These are phyloP conservation scores for Litoditis marina DNA, from an alignment of 2,888 invertebrate genomes.

Conservation along the genomic window DNA sequence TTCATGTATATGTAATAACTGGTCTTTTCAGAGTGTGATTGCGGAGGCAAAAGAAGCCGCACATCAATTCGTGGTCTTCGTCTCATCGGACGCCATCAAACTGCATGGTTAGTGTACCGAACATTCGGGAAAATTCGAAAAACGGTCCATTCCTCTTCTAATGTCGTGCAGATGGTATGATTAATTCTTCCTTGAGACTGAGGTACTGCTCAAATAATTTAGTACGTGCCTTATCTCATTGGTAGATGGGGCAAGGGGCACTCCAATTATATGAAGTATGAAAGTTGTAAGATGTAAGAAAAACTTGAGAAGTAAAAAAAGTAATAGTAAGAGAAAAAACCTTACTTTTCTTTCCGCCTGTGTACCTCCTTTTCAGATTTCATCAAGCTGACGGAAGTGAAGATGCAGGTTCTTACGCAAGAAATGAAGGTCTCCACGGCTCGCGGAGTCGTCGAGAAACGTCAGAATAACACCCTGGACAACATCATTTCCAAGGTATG, in stretches of 20 bases:
- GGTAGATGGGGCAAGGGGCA: too few relatives aligned
- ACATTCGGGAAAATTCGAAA: too few relatives aligned
- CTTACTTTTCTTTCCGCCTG: too few relatives aligned
- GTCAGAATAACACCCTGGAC: conserved; percentile 5
- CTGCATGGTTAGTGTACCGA: conserved; percentile 14
- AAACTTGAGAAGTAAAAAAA: background rate
- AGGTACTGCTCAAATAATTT: too few relatives aligned
- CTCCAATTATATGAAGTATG: too few relatives aligned
- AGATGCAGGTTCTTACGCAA: conserved; percentile 13
- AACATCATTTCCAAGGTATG: conserved; percentile 12
- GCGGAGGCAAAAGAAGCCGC: background rate
- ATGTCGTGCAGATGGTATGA: too few relatives aligned
- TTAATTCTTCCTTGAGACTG: too few relatives aligned
- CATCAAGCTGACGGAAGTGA: conserved; percentile 14
- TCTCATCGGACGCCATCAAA: conserved; percentile 2
- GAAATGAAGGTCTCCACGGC: conserved; percentile 5
- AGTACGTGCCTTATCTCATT: too few relatives aligned
- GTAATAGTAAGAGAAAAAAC: too few relatives aligned
- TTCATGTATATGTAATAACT: too few relatives aligned
- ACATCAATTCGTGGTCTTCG: conserved; percentile 6
- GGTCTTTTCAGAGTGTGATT: background rate
- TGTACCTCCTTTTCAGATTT: conserved; percentile 5
- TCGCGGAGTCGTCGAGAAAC: background rate
- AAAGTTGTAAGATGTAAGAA: too few relatives aligned
- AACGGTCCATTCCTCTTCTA: too few relatives aligned